phyloP scores from a whole-genome alignment of 1,140 invertebrate species.

The Pogonomyrmex californicus region DNA sequence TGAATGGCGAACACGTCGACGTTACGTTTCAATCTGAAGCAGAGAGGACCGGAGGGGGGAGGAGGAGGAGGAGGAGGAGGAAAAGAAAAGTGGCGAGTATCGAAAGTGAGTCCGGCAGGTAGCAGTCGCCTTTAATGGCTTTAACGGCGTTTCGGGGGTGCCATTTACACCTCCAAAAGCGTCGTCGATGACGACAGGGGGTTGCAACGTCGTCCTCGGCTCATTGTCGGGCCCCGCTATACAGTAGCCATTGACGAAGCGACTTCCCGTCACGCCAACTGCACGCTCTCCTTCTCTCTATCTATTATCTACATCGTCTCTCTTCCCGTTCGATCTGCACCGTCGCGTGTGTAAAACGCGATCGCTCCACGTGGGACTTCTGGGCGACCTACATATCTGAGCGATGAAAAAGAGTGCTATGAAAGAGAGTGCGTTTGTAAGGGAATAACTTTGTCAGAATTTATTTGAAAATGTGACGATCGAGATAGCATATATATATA shows the following conservation, averaged over 20 bases:
- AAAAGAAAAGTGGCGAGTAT: slow-evolving; percentile 1
- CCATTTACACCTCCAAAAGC: slow-evolving; percentile 76
- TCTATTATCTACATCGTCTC: slow-evolving; percentile 42
- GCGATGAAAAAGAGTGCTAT: background rate
- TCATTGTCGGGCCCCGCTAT: slow-evolving; percentile 63
- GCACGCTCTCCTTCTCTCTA: slow-evolving; percentile 39
- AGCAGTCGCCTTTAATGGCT: slow-evolving; percentile 62
- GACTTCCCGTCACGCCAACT: slow-evolving; percentile 80
- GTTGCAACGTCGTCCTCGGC: slow-evolving; percentile 20
- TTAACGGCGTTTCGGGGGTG: slow-evolving; percentile 65
- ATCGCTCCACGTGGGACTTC: slow-evolving; percentile 44
- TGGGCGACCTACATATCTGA: slow-evolving; percentile 18
- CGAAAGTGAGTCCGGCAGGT: slow-evolving; percentile 71
- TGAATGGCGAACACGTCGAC: slow-evolving; percentile 58
- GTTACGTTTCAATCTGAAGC: slow-evolving; percentile 70
- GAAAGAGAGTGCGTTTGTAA: slow-evolving; percentile 21
- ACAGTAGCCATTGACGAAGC: slow-evolving; percentile 73
- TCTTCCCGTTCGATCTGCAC: slow-evolving; percentile 12
- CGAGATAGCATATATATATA: background rate
- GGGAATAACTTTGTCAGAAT: slow-evolving; percentile 18
- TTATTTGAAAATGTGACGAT: slow-evolving; percentile 9
- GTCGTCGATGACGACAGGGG: slow-evolving; percentile 63
- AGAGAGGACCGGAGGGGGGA: background rate
- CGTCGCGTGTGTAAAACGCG: slow-evolving; percentile 23
- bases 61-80: background rate